Base-by-base conservation (phyloP, 2,888 invertebrate genomes). In the Plebejus anna region DNA sequence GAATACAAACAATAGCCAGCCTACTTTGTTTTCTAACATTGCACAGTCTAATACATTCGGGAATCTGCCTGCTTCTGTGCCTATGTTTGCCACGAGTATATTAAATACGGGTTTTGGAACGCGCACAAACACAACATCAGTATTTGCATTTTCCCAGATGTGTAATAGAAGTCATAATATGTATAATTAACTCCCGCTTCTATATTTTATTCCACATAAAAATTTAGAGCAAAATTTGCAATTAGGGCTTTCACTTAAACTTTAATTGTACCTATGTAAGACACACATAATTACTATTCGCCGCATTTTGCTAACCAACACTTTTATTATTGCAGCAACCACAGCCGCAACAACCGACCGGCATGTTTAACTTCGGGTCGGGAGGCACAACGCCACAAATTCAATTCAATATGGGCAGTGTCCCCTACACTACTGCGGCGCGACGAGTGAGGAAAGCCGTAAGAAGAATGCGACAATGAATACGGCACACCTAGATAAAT, bases 111-210 rank as follows among this genome's bases (percentile, higher is more conserved):
- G 83, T 1, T 92, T 91, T 77, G 90, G 90, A 16, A 38, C 84
- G 28, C 86, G 80, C 77, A 78, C 83, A 16, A 77, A 79, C 57
- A 76, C 83, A 9, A 70, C 85, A 3, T 84, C 82, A 22, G 83
- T 90, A 36, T 91, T 91, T 78, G 90, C 89, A 78, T 91, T 92
- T 83, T 88, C 89, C 78, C 90, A 91, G 87, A 91, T 91, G 84
- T 83, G 42, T 70, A 70, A n/a, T 6, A 57, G 51, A 51, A 51
- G 3, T 11, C 22, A 22, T 22, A 51, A 42, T 42, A 42, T 51
- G 51, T 4, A 51, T 42, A 22, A 22, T 22, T 7, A 7, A 2
- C 42, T 42, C 42, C 42, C 42, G 5, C 7, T 42, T 42, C 42
- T 42, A 42, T 7, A 42, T 42, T 42, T 38, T 38, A 22, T 22